Evolutionary conservation across 1,140 invertebrate genomes (phyloP).

Genomic region (Globodera rostochiensis): DNA sequence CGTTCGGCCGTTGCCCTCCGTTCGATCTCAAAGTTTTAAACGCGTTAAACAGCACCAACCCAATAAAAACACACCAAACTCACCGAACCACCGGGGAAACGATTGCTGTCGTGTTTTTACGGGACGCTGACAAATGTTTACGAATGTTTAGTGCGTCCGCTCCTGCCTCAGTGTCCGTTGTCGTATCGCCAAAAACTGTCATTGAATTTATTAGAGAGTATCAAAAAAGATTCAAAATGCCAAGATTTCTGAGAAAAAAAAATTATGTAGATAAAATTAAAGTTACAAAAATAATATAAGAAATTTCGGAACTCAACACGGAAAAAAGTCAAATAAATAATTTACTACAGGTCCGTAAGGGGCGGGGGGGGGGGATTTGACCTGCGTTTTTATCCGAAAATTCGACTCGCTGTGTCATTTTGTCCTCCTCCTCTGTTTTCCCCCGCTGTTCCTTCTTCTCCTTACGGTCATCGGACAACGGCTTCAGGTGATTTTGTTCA

Average conservation of each 20-base stretch:
- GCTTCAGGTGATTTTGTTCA: background rate
- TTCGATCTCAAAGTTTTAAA: background rate
- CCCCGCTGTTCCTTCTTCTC: background rate
- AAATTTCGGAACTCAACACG: too few relatives aligned
- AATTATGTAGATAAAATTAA: background rate
- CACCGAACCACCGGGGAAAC: slow-evolving; percentile 18
- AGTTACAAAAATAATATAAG: background rate
- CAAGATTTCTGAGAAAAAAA: background rate
- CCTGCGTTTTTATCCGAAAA: slow-evolving; percentile 59
- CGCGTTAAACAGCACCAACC: too few relatives aligned
- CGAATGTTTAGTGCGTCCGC: background rate
- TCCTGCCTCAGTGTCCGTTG: slow-evolving; percentile 6
- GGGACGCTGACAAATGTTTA: background rate
- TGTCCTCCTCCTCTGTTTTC: background rate
- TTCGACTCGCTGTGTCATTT: slow-evolving; percentile 38
- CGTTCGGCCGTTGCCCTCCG: background rate
- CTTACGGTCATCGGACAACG: background rate
- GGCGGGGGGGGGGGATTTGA: background rate
- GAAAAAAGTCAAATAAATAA: too few relatives aligned
- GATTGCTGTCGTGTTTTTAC: slow-evolving; percentile 7
- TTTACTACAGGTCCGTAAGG: too few relatives aligned
- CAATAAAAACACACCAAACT: background rate
- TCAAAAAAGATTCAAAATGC: too few relatives aligned
- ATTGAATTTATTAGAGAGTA: background rate
- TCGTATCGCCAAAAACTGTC: slow-evolving; percentile 10